These are phyloP conservation scores for Muscicapa striata DNA, from an alignment of 2,797 vertebrate species.

Conservation along the genomic window DNA sequence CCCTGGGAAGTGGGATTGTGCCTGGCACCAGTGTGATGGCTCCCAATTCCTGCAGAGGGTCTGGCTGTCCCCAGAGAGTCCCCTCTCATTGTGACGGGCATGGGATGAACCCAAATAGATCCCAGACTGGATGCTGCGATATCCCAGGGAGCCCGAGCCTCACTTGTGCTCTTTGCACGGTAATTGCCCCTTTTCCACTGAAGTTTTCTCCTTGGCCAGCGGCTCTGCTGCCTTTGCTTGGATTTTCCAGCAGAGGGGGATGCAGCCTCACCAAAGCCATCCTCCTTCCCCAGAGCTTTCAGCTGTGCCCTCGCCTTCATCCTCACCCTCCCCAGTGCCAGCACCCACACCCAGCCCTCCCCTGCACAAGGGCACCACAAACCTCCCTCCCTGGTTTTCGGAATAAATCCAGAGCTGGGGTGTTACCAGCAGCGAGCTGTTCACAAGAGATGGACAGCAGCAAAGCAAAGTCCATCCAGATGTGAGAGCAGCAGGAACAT, in stretches of 20 bases:
- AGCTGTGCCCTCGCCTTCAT: not conserved
- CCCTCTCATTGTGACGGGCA: rapidly evolving
- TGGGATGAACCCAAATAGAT: rapidly evolving
- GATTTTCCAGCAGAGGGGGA: slow-evolving; percentile 71
- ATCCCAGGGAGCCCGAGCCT: not conserved
- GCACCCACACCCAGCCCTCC: not conserved
- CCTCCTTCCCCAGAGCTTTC: not conserved
- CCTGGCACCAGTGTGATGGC: rapidly evolving
- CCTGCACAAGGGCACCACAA: not conserved
- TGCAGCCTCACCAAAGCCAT: slow-evolving; percentile 27
- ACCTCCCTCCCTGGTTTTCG: not conserved
- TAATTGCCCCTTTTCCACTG: not conserved
- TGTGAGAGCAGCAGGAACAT: not conserved
- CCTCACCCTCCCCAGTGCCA: not conserved
- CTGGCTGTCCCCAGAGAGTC: not conserved
- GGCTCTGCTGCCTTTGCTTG: not conserved
- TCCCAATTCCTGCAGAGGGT: not conserved
- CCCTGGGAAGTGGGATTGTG: not conserved
- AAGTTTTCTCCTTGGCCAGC: rapidly evolving
- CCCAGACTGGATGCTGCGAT: not conserved
- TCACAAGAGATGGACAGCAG: not conserved
- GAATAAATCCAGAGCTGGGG: not conserved
- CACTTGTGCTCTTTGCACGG: rapidly evolving
- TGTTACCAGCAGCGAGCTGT: not conserved
- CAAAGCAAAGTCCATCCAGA: rapidly evolving